Conservation (phyloP, 2,797 vertebrate species). For the Alosa sapidissima region DNA sequence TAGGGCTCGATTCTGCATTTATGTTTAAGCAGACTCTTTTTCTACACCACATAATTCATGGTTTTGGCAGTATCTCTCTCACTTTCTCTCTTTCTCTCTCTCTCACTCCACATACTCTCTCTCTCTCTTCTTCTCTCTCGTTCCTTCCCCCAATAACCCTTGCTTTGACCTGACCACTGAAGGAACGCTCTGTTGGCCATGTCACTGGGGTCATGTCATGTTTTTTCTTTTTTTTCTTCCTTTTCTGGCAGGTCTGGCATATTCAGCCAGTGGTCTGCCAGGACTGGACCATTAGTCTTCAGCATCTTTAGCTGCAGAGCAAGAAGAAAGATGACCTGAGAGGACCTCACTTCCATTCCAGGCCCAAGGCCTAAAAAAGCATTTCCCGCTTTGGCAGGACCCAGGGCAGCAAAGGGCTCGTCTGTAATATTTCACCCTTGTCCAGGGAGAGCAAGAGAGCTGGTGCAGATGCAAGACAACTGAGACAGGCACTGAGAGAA, state of each 20-base stretch:
- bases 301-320: slow-evolving; percentile 18
- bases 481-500: neutral
- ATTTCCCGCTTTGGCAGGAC: neutral
- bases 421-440: neutral
- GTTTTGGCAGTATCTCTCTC: slow-evolving; percentile 22
- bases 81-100: slow-evolving; percentile 1
- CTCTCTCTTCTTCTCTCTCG: neutral
- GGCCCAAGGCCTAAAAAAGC: neutral
- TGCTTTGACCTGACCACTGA: slow-evolving; percentile 11
- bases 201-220: neutral
- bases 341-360: slow-evolving; percentile 15
- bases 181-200: slow-evolving; percentile 32
- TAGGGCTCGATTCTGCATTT: neutral
- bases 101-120: neutral
- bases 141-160: neutral
- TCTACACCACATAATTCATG: slow-evolving; percentile 23
- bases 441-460: neutral
- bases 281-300: neutral
- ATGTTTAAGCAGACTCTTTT: slow-evolving; percentile 27
- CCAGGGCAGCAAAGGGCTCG: neutral
- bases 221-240: neutral
- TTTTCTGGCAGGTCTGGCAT: neutral
- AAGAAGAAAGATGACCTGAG: slow-evolving; percentile 7
- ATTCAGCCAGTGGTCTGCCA: slow-evolving; percentile 16
- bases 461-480: neutral